Evolutionary conservation across 2,888 invertebrate genomes (phyloP).

Genomic region (Drosophila colorata): DNA sequence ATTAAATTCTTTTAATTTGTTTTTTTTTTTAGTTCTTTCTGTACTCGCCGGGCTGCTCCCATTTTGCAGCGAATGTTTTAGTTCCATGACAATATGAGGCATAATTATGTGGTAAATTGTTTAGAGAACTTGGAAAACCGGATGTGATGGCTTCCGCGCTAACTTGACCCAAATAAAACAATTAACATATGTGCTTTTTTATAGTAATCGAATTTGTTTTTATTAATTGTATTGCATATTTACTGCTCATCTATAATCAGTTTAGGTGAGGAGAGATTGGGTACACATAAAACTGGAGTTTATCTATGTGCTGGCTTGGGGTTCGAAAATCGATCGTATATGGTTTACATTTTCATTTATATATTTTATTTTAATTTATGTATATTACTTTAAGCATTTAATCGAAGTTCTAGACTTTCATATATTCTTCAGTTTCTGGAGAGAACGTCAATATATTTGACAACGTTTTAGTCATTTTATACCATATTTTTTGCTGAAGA

Average conservation of each 20-base stretch:
- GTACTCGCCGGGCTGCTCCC: conserved; percentile 22
- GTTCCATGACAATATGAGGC: not conserved
- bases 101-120: conserved; percentile 29
- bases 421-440: not conserved
- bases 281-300: conserved; percentile 9
- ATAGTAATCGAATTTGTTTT: conserved; percentile 63
- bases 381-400: not conserved
- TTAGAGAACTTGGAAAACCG: conserved; percentile 4
- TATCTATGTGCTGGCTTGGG: conserved; percentile 1
- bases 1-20: not conserved
- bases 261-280: not conserved
- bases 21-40: conserved; percentile 9
- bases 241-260: conserved; percentile 35
- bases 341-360: conserved; percentile 6
- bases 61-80: conserved; percentile 1
- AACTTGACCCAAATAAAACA: conserved; percentile 41
- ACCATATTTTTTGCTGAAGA: not conserved
- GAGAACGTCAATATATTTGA: not conserved
- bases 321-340: conserved; percentile 22
- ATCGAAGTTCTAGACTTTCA: not conserved
- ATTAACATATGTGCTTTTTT: conserved; percentile 15
- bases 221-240: conserved; percentile 66
- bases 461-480: not conserved
- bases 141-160: not conserved
- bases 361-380: not conserved